phyloP scores from a whole-genome alignment of 1,140 invertebrate species.

The Sitophilus oryzae region DNA sequence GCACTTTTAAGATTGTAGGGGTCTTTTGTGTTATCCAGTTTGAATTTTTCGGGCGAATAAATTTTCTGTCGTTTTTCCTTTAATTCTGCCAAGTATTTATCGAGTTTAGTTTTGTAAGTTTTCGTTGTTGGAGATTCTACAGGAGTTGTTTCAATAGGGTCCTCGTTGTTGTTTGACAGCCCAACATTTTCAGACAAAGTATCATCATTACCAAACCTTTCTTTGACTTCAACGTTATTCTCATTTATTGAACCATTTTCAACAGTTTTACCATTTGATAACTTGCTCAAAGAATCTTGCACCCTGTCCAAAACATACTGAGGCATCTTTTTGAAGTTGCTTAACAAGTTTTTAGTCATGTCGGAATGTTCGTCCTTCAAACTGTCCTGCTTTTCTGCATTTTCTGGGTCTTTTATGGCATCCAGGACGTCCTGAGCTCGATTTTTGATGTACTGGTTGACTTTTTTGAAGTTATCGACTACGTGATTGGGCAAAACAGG shows the following conservation, averaged over 20 bases:
- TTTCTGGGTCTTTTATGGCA: neutral
- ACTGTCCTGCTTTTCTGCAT: neutral
- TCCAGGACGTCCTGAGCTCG: constrained; percentile 17
- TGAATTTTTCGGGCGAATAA: constrained; percentile 11
- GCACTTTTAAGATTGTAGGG: no score
- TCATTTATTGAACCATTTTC: no score
- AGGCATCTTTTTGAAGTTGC: constrained; percentile 17
- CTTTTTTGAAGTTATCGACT: constrained; percentile 14
- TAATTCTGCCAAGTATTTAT: constrained; percentile 13
- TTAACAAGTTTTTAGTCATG: constrained; percentile 7
- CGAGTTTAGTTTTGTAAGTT: constrained; percentile 10
- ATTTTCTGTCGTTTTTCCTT: constrained; percentile 12
- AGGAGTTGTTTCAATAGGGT: neutral
- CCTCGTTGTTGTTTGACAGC: neutral
- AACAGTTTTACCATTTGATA: neutral
- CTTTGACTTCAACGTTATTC: neutral
- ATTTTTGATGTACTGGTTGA: constrained; percentile 15
- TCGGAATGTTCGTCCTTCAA: constrained; percentile 10
- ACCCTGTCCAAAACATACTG: constrained; percentile 6
- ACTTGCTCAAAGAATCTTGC: constrained; percentile 5
- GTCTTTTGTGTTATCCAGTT: neutral
- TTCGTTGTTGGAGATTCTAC: neutral
- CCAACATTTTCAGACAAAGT: neutral
- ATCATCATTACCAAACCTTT: neutral
- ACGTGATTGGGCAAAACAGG: neutral